These are phyloP conservation scores for Trissolcus basalis DNA, from an alignment of 1,140 invertebrate species.

Conservation along the genomic window DNA sequence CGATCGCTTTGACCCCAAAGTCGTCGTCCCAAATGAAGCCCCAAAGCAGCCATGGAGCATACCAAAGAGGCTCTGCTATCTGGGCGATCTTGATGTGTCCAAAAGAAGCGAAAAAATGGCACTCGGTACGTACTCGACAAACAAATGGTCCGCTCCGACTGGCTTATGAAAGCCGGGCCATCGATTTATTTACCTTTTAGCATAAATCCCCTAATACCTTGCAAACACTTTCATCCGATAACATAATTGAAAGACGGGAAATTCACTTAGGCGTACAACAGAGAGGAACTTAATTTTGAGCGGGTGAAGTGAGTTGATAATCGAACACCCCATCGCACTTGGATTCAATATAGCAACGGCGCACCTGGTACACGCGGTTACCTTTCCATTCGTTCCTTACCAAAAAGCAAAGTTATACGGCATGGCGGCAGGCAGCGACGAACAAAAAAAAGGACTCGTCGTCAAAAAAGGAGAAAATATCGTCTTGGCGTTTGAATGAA, in stretches of 20 bases:
- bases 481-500: slow-evolving; percentile 60
- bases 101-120: slow-evolving; percentile 41
- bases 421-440: slow-evolving; percentile 5
- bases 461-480: slow-evolving; percentile 25
- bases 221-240: slow-evolving; percentile 49
- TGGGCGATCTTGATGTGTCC: slow-evolving; percentile 23
- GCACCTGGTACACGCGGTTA: slow-evolving; percentile 50
- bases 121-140: slow-evolving; percentile 26
- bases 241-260: slow-evolving; percentile 46
- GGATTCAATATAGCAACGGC: slow-evolving; percentile 26
- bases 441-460: slow-evolving; percentile 16
- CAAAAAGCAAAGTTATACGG: slow-evolving; percentile 22
- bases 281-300: slow-evolving; percentile 46
- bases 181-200: slow-evolving; percentile 48
- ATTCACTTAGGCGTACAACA: slow-evolving; percentile 42
- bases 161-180: slow-evolving; percentile 27
- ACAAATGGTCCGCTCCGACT: slow-evolving; percentile 20
- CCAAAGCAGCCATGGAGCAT: neutral
- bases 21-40: slow-evolving; percentile 2
- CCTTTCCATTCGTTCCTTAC: slow-evolving; percentile 17
- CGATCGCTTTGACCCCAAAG: slow-evolving; percentile 3
- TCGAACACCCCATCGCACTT: slow-evolving; percentile 34
- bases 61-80: slow-evolving; percentile 25
- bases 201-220: slow-evolving; percentile 46
- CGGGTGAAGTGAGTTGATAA: slow-evolving; percentile 38